phyloP scores from a whole-genome alignment of 2,113 vertebrate genomes.

The Charina bottae region DNA sequence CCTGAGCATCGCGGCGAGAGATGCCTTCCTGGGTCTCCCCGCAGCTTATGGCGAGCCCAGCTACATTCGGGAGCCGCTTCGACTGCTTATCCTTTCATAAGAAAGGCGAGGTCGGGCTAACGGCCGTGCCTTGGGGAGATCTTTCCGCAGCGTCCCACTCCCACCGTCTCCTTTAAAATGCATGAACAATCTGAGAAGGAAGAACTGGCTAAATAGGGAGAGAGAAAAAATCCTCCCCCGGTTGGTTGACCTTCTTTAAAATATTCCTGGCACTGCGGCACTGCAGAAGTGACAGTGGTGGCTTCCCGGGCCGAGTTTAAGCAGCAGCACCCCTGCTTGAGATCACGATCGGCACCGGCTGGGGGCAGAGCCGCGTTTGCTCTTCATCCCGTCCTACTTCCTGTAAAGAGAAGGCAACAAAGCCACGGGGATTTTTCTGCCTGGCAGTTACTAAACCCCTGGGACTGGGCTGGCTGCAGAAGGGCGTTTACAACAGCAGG shows the following conservation, averaged over 20 bases:
- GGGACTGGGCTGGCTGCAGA: slow-evolving; percentile 36
- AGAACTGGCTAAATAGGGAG: not conserved
- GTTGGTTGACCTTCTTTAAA: not conserved
- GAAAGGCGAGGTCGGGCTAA: not conserved
- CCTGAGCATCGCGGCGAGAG: not conserved
- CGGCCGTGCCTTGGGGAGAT: not conserved
- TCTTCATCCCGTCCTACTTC: not conserved
- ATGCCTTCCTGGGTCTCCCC: not conserved
- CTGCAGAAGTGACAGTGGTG: not conserved
- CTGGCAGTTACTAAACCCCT: slow-evolving; percentile 55
- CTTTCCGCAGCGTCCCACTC: not conserved
- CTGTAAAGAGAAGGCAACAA: not conserved
- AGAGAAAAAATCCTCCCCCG: not conserved
- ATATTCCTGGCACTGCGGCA: not conserved
- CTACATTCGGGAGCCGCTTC: not conserved
- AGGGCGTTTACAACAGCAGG: slow-evolving; percentile 41
- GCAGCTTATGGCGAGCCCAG: not conserved
- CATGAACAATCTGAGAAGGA: not conserved
- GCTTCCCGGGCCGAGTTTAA: not conserved
- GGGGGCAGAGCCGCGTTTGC: not conserved
- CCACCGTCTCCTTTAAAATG: not conserved
- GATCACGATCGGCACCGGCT: not conserved
- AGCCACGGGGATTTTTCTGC: slow-evolving; percentile 23
- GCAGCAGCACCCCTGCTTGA: not conserved
- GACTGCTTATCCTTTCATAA: not conserved